These are phyloP conservation scores for Lampris megalopsis DNA, from an alignment of 2,113 vertebrate species.

Conservation along the genomic window DNA sequence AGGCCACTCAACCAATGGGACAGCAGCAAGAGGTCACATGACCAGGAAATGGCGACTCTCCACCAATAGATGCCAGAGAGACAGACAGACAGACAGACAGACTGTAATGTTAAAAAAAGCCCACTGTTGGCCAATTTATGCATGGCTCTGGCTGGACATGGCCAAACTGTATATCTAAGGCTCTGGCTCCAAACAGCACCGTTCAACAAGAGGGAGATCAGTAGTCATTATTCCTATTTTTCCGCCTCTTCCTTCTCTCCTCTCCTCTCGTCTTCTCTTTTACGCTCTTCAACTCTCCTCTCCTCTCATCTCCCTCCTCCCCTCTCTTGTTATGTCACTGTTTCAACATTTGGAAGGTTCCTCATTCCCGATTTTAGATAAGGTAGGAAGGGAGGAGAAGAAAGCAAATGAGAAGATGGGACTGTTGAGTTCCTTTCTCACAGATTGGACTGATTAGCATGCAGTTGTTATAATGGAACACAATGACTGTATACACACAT, in stretches of 20 bases:
- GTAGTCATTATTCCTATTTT: conserved; percentile 57
- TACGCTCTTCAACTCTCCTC: background rate
- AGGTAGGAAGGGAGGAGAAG: conserved; percentile 14
- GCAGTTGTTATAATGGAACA: conserved; percentile 51
- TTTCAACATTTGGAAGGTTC: conserved; percentile 19
- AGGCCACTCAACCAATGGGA: conserved; percentile 83
- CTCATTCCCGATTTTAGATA: conserved; percentile 8
- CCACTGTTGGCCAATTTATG: conserved; percentile 61
- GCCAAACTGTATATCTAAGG: conserved; percentile 66
- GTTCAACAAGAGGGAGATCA: conserved; percentile 62
- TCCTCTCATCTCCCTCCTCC: background rate
- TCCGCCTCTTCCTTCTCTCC: conserved; percentile 5
- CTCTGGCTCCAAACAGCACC: conserved; percentile 63
- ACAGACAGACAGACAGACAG: conserved; percentile 61
- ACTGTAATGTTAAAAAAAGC: conserved; percentile 65
- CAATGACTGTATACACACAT: conserved; percentile 45
- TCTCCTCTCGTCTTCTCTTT: conserved; percentile 11
- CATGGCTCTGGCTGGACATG: conserved; percentile 70
- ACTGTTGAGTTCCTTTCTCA: conserved; percentile 64
- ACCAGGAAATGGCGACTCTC: conserved; percentile 79
- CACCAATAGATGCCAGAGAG: conserved; percentile 78
- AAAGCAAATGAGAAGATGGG: conserved; percentile 22
- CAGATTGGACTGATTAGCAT: conserved; percentile 65
- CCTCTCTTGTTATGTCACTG: conserved; percentile 13
- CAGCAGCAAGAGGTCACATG: conserved; percentile 81